A percentile compares a stretch with the other conserved stretches of the same genome.
phyloP scores from a whole-genome alignment of 2,888 invertebrate species.

The Diarsia brunnea region DNA sequence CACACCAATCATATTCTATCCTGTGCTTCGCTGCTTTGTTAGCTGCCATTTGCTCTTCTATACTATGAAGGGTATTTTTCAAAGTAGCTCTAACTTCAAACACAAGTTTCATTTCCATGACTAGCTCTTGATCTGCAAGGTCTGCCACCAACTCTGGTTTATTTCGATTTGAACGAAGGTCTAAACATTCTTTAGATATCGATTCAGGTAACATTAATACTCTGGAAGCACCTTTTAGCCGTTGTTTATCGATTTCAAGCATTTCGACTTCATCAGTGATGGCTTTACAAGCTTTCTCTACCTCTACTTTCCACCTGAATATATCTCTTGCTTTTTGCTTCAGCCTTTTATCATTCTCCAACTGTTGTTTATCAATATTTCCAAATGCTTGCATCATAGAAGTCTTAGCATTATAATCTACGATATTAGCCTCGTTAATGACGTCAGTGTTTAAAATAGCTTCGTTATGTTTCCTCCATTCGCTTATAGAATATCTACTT shows the following conservation, averaged over 20 bases:
- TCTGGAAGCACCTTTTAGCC: constrained; percentile 93
- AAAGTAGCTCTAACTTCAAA: constrained; percentile 92
- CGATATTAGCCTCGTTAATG: constrained; percentile 90
- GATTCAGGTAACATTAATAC: constrained; percentile 93
- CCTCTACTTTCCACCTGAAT: constrained; percentile 94
- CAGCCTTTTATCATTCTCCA: constrained; percentile 92
- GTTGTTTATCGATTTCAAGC: constrained; percentile 92
- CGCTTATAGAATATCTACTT: constrained; percentile 93
- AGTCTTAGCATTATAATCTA: constrained; percentile 92
- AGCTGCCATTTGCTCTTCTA: constrained; percentile 93
- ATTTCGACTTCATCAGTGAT: constrained; percentile 93
- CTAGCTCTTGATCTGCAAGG: constrained; percentile 94
- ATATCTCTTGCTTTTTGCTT: constrained; percentile 93
- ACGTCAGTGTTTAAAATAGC: constrained; percentile 87
- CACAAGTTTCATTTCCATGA: constrained; percentile 93
- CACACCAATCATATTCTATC: constrained; percentile 97
- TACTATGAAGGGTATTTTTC: constrained; percentile 91
- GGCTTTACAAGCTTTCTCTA: constrained; percentile 93
- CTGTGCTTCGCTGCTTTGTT: constrained; percentile 95
- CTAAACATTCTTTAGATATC: constrained; percentile 94
- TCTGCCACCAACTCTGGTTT: constrained; percentile 94
- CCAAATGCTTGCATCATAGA: constrained; percentile 92
- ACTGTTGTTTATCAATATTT: constrained; percentile 92
- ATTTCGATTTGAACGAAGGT: constrained; percentile 92
- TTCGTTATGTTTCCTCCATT: constrained; percentile 93